Evolutionary conservation across 1,140 invertebrate genomes (phyloP).

Genomic region (Leguminivora glycinivorella): DNA sequence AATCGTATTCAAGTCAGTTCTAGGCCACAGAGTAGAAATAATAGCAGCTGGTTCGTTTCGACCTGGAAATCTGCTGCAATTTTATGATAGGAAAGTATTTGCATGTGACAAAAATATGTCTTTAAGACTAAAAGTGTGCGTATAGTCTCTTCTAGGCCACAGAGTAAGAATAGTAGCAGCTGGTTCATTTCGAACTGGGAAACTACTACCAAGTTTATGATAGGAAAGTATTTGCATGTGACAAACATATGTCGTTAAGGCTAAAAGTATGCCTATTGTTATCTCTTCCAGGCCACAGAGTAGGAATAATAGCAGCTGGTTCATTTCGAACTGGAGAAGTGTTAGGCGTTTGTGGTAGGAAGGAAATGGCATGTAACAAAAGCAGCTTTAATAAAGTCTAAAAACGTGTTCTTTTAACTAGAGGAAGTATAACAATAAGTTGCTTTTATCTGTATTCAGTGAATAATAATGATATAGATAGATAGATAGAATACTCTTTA

Average conservation of each 20-base stretch:
- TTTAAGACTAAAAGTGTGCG: no score
- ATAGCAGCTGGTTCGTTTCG: neutral
- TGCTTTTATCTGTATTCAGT: no score
- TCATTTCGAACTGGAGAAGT: neutral
- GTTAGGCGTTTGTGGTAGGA: neutral
- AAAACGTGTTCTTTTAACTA: no score
- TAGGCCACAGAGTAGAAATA: neutral
- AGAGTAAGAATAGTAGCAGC: neutral
- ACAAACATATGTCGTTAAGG: no score
- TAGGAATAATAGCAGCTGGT: neutral
- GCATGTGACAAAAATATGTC: no score
- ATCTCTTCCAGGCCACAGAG: neutral
- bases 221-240: no score
- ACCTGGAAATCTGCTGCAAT: neutral
- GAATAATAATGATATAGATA: no score
- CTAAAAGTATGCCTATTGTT: neutral
- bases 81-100: no score
- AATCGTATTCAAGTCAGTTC: constrained; percentile 29
- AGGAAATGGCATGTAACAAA: no score
- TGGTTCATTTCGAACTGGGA: neutral
- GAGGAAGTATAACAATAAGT: no score
- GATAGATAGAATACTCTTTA: no score
- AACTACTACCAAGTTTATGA: neutral
- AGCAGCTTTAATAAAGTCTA: no score
- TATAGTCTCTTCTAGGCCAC: constrained; percentile 4